phyloP scores from a whole-genome alignment of 2,888 invertebrate species.

The Tromatobia lineatoria region DNA sequence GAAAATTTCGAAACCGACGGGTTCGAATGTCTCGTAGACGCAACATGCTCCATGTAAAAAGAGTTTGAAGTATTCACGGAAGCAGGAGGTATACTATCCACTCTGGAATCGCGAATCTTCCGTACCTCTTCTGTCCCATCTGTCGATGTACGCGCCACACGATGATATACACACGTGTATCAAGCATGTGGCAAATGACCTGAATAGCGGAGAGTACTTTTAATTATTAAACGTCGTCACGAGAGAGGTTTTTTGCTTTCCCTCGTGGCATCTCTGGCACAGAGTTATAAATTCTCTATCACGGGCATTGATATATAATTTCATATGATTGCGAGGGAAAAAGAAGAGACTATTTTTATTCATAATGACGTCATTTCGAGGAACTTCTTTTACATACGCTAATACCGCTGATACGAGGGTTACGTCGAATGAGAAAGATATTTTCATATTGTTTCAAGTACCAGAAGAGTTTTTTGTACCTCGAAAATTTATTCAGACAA shows the following conservation, averaged over 20 bases:
- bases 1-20: not conserved
- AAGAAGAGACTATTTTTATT: constrained; percentile 16
- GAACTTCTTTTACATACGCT: too few species aligned
- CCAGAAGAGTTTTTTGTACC: too few species aligned
- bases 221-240: constrained; percentile 65
- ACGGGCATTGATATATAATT: constrained; percentile 22
- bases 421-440: too few species aligned
- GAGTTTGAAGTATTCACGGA: constrained; percentile 26
- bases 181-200: constrained; percentile 47
- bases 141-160: constrained; percentile 4
- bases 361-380: not conserved
- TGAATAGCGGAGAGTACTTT: constrained; percentile 57
- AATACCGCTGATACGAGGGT: too few species aligned
- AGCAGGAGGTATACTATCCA: constrained; percentile 5
- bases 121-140: not conserved
- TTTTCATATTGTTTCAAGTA: not conserved
- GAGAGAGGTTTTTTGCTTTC: not conserved
- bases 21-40: not conserved
- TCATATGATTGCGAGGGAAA: not conserved
- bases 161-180: constrained; percentile 11
- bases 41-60: constrained; percentile 21
- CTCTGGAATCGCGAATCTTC: constrained; percentile 16
- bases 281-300: constrained; percentile 10
- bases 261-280: not conserved
- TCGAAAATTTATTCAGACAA: too few species aligned